These are phyloP conservation scores for Brachynemurus nebulosus DNA, from an alignment of 2,888 invertebrate genomes.

Conservation along the genomic window DNA sequence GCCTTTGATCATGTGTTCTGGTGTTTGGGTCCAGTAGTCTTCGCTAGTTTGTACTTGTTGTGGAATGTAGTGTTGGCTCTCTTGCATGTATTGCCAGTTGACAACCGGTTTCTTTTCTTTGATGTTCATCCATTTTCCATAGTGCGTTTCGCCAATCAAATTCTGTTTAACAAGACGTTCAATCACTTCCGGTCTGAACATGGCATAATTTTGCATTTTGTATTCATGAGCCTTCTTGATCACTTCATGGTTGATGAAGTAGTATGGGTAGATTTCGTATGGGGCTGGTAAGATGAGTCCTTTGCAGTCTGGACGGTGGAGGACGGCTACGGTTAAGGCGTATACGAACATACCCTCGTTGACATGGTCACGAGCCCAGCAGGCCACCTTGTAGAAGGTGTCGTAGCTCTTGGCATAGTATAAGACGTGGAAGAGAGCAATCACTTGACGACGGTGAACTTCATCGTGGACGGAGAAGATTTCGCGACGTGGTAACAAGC, in stretches of 20 bases:
- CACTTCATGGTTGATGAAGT: conserved; percentile 45
- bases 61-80: too few species aligned
- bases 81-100: too few species aligned
- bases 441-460: conserved; percentile 23
- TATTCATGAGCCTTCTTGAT: conserved; percentile 33
- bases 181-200: conserved; percentile 2
- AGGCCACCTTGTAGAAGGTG: conserved; percentile 29
- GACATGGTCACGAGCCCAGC: conserved; percentile 28
- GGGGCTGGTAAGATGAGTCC: conserved; percentile 47
- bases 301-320: conserved; percentile 42
- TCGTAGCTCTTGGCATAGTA: conserved; percentile 30
- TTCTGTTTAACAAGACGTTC: not conserved
- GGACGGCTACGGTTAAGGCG: conserved; percentile 41
- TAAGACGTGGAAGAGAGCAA: conserved; percentile 27
- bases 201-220: conserved; percentile 31
- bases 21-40: too few species aligned
- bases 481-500: conserved; percentile 27
- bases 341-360: conserved; percentile 41
- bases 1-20: too few species aligned
- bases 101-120: too few species aligned
- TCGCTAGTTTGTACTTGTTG: too few species aligned
- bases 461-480: conserved; percentile 28
- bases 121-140: too few species aligned
- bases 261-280: conserved; percentile 53
- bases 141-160: too few species aligned